Conservation (phyloP, 2,888 invertebrate species). For the Acleris cristana region DNA sequence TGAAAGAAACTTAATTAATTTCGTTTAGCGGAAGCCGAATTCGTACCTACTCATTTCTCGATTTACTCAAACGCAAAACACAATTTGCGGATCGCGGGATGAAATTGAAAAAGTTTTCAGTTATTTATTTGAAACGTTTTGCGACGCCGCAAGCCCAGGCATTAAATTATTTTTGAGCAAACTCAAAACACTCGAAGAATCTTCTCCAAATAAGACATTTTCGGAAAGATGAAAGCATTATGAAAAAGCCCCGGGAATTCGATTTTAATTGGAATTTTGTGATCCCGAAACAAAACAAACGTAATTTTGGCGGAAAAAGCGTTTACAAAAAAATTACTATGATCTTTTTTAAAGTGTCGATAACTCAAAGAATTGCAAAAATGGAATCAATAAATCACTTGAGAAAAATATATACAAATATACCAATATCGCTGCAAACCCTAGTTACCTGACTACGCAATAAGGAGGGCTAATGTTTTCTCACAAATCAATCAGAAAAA, state of each 20-base stretch:
- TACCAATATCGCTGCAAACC: too few relatives aligned
- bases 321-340: background rate
- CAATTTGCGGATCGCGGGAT: conserved; percentile 77
- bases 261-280: conserved; percentile 31
- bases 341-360: too few relatives aligned
- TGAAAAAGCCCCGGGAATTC: conserved; percentile 24
- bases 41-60: conserved; percentile 75
- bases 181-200: conserved; percentile 55
- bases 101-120: conserved; percentile 82
- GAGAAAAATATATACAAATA: too few relatives aligned
- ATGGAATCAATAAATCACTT: too few relatives aligned
- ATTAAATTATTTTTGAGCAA: conserved; percentile 71
- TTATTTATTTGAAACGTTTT: conserved; percentile 78
- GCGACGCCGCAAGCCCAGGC: conserved; percentile 60
- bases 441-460: too few relatives aligned
- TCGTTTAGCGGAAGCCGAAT: conserved; percentile 64
- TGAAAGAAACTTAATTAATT: conserved; percentile 66
- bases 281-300: conserved; percentile 20
- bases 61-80: conserved; percentile 80
- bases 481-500: too few relatives aligned
- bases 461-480: too few relatives aligned
- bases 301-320: conserved; percentile 11
- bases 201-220: conserved; percentile 41
- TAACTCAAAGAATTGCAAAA: too few relatives aligned
- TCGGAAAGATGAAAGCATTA: conserved; percentile 35